A percentile compares a stretch with the other conserved stretches of the same genome.
Evolutionary conservation across 30 jellyfish, hydroid and myxozoan genomes (phyloP).

Genomic region (Aurelia sp.): DNA sequence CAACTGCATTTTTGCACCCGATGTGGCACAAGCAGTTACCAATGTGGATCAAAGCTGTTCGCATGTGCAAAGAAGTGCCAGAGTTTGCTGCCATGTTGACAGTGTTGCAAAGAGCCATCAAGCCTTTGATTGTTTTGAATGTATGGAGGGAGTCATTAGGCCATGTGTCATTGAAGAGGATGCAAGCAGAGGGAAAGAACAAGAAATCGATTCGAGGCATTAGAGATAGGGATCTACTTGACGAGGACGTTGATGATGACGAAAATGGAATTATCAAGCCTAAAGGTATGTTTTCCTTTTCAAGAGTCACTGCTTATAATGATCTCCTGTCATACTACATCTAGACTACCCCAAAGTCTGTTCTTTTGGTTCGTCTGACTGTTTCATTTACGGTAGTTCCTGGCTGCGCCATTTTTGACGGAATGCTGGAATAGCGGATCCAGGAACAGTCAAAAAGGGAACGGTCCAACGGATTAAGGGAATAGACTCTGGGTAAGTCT

Average conservation of each 20-base stretch:
- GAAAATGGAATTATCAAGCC: constrained; percentile 48
- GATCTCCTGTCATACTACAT: too few species aligned
- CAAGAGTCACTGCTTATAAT: too few species aligned
- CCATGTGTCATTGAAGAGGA: constrained; percentile 61
- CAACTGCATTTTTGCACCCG: constrained; percentile 97
- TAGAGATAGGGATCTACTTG: constrained; percentile 46
- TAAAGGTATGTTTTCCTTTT: constrained; percentile 19
- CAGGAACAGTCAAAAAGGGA: too few species aligned
- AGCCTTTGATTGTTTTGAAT: constrained; percentile 87
- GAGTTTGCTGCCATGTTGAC: constrained; percentile 90
- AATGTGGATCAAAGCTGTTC: constrained; percentile 93
- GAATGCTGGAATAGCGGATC: too few species aligned
- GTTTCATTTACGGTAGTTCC: too few species aligned
- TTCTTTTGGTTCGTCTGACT: too few species aligned
- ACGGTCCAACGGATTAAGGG: too few species aligned
- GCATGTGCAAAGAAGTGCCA: constrained; percentile 86
- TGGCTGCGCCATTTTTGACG: too few species aligned
- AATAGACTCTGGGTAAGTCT: too few species aligned
- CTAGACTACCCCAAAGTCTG: too few species aligned
- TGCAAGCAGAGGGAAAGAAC: constrained; percentile 75
- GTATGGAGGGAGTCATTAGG: constrained; percentile 92
- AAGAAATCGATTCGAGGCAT: constrained; percentile 44
- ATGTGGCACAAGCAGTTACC: constrained; percentile 91
- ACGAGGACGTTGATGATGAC: constrained; percentile 66
- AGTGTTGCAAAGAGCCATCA: constrained; percentile 84